Evolutionary conservation across 1,140 invertebrate genomes (phyloP).

Genomic region (Anagrus nilaparvatae): DNA sequence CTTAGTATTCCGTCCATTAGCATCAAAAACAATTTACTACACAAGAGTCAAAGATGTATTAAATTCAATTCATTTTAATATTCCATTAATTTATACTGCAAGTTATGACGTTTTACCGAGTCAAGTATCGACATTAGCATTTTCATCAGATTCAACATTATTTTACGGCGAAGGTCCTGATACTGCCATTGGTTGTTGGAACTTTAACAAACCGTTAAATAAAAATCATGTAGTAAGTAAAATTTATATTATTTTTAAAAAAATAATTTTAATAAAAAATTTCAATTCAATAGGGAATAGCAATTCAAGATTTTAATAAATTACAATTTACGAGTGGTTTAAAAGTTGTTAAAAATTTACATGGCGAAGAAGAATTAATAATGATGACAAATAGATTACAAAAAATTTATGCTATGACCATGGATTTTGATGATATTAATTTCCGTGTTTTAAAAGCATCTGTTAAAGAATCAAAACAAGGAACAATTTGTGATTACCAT

Average conservation of each 20-base stretch:
- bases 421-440: constrained; percentile 25
- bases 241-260: too few relatives aligned
- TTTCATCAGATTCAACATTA: constrained; percentile 26
- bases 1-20: constrained; percentile 32
- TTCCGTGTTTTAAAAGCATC: constrained; percentile 22
- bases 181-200: constrained; percentile 35
- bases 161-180: constrained; percentile 29
- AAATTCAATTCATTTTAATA: constrained; percentile 11
- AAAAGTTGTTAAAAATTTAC: constrained; percentile 44
- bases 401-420: constrained; percentile 16
- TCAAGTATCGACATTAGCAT: constrained; percentile 26
- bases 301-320: constrained; percentile 39
- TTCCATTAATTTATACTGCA: constrained; percentile 15
- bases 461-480: constrained; percentile 20
- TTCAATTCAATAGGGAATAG: constrained; percentile 29
- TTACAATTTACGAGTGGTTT: constrained; percentile 57
- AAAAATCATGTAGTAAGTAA: constrained; percentile 17
- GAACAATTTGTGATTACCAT: constrained; percentile 26
- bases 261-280: constrained; percentile 4
- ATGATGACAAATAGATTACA: constrained; percentile 46
- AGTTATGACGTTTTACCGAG: constrained; percentile 34
- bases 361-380: constrained; percentile 50
- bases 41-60: constrained; percentile 20
- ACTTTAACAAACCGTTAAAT: constrained; percentile 15
- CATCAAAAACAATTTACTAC: constrained; percentile 27